Base-by-base conservation (phyloP, 2,113 vertebrate species). In the Athene cunicularia region DNA sequence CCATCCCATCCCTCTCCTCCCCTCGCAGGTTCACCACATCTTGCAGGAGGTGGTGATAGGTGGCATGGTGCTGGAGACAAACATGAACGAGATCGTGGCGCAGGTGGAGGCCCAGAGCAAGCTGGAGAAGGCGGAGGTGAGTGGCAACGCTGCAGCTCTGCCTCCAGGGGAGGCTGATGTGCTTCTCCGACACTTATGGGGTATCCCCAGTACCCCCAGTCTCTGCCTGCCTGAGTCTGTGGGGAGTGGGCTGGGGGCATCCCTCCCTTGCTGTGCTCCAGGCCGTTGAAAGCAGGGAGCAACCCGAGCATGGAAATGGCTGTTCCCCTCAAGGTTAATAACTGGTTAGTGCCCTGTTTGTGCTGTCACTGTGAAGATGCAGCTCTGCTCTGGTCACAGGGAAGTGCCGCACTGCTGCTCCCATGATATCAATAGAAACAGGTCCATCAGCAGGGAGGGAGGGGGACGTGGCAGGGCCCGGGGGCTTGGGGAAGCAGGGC, bases 41-140 rank as follows among this genome's bases (percentile, higher is more conserved):
- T 95, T 99, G 71, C 99, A 99, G 97, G 99, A 99, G 97, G 98
- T 99, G 97, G 99, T 99, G 90, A 99, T 99, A 95, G 99, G 99
- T 0, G 99, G 99, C 7, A 99, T 99, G 99, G 99, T 99, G 56
- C 94, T 99, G 96, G 99, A 99, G 97, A 99, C 99, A 83, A 99
- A 99, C 96, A 99, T 99, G 99, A 99, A 99, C 30, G 99, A 99
- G 97, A 99, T 99, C 1, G 98, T 99, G 26, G 98, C 98, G 0
- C 99, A 99, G 96, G 99, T 99, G 26, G 99, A 99, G 94, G 96
- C 99, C 52, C 99, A 99, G 94, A 99, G 98, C 98, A 98, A 99
- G 73, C 98, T 99, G 98, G 99, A 99, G 97, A 99, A 99, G 84
- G 99, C 99, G 0, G 99, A 99, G 99, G 99, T 99, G 90, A 98